Percentiles rank a stretch among this genome's conserved stretches.
phyloP scores from a whole-genome alignment of 1,140 invertebrate genomes.

The Acromyrmex echinatior region DNA sequence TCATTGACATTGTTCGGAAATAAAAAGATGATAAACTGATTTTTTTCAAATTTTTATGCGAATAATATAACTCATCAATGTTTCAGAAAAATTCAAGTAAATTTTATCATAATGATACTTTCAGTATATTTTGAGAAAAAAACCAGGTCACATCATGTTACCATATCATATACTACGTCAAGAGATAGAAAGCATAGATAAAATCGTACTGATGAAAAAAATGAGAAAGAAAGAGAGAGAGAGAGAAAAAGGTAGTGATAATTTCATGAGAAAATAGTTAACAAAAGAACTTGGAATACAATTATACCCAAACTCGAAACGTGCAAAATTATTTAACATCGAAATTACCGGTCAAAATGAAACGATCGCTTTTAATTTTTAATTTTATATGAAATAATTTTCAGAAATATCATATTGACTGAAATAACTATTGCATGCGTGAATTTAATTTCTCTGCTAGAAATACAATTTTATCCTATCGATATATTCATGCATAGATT shows the following conservation, averaged over 20 bases:
- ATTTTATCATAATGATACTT: background rate
- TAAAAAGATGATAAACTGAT: background rate
- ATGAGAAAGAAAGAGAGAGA: background rate
- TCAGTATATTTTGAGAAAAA: background rate
- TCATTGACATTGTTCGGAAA: background rate
- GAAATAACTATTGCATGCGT: slow-evolving; percentile 1
- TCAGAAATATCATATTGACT: background rate
- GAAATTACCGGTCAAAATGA: slow-evolving; percentile 7
- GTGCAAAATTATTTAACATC: slow-evolving; percentile 13
- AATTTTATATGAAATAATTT: slow-evolving; percentile 44
- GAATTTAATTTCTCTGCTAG: slow-evolving; percentile 42
- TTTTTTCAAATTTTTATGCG: slow-evolving; percentile 11
- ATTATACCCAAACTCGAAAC: background rate
- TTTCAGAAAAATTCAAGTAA: background rate
- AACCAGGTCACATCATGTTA: no score
- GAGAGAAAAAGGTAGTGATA: background rate
- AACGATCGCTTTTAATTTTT: slow-evolving; percentile 26
- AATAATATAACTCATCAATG: background rate
- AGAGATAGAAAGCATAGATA: background rate
- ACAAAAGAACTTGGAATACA: background rate
- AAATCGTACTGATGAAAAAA: background rate
- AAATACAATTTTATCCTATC: slow-evolving; percentile 39
- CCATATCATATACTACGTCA: no score
- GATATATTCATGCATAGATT: slow-evolving; percentile 31
- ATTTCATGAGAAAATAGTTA: slow-evolving; percentile 6